Conservation (phyloP, 2,888 invertebrate species). For the Synanthedon vespiformis region DNA sequence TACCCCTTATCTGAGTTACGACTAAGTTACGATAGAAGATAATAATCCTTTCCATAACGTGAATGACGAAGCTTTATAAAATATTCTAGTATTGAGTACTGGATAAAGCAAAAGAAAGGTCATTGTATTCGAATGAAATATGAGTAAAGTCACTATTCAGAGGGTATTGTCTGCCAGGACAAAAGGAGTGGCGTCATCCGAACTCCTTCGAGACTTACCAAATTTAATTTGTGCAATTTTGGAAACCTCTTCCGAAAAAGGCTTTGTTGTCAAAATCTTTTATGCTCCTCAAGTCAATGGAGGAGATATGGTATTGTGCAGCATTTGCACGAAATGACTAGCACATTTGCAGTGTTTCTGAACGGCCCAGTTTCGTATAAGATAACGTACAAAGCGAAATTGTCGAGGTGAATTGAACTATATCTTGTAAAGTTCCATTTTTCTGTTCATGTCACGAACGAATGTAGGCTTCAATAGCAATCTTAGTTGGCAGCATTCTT, state of each 20-base stretch:
- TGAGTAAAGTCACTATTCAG: constrained; percentile 43
- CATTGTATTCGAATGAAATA: constrained; percentile 56
- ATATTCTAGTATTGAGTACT: constrained; percentile 31
- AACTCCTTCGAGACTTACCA: constrained; percentile 43
- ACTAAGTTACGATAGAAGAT: neutral
- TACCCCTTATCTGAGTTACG: neutral
- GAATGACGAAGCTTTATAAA: neutral
- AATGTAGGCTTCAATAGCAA: constrained; percentile 15
- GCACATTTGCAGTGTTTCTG: constrained; percentile 39
- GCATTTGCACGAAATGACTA: constrained; percentile 48
- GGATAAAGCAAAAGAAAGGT: constrained; percentile 42
- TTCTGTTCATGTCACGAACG: constrained; percentile 16
- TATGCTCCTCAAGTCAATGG: constrained; percentile 44
- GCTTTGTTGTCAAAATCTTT: constrained; percentile 46
- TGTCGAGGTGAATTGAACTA: constrained; percentile 37
- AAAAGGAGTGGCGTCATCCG: constrained; percentile 33
- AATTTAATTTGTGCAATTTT: constrained; percentile 57
- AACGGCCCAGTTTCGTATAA: constrained; percentile 18
- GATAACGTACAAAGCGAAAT: constrained; percentile 32
- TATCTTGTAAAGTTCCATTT: constrained; percentile 26
- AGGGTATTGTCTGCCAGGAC: constrained; percentile 43
- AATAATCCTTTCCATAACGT: neutral
- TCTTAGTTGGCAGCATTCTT: constrained; percentile 8
- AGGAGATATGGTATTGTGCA: constrained; percentile 40
- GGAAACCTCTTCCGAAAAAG: constrained; percentile 30